A percentile compares a stretch with the other conserved stretches of the same genome.
phyloP scores from a whole-genome alignment of 2,888 invertebrate species.

The Cosmorhoe ocellata region DNA sequence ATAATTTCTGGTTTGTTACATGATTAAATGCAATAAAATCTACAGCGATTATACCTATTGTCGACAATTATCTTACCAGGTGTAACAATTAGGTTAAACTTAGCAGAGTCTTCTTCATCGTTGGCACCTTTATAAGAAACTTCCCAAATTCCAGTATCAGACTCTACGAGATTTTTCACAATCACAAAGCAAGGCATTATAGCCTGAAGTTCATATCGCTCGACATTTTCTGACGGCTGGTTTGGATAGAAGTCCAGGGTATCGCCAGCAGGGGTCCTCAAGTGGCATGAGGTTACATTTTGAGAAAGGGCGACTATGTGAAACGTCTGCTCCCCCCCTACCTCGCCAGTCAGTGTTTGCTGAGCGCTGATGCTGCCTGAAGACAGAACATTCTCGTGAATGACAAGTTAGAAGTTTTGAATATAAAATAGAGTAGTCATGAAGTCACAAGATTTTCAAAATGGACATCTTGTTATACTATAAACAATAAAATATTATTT shows the following conservation, averaged over 20 bases:
- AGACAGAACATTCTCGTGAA: too few species aligned
- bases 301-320: neutral
- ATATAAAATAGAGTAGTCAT: too few species aligned
- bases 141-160: slow-evolving; percentile 28
- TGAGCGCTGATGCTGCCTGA: slow-evolving; percentile 19
- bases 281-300: slow-evolving; percentile 16
- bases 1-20: too few species aligned
- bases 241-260: slow-evolving; percentile 16
- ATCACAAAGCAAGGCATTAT: slow-evolving; percentile 13
- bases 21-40: too few species aligned
- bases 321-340: slow-evolving; percentile 16
- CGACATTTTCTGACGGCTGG: neutral
- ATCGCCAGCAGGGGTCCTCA: slow-evolving; percentile 16
- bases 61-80: too few species aligned
- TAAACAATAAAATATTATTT: too few species aligned
- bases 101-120: slow-evolving; percentile 2
- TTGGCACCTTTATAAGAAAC: neutral
- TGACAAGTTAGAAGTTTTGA: too few species aligned
- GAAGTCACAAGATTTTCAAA: too few species aligned
- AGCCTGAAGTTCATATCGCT: slow-evolving; percentile 17
- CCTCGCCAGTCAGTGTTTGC: neutral
- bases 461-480: too few species aligned
- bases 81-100: slow-evolving; percentile 8
- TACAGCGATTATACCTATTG: too few species aligned
- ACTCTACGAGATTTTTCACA: slow-evolving; percentile 9